Evolutionary conservation across 2,113 vertebrate genomes (phyloP), one percentile per base, ranked within the genome.

Genomic region (Rhinopomastus cyanomelas): DNA sequence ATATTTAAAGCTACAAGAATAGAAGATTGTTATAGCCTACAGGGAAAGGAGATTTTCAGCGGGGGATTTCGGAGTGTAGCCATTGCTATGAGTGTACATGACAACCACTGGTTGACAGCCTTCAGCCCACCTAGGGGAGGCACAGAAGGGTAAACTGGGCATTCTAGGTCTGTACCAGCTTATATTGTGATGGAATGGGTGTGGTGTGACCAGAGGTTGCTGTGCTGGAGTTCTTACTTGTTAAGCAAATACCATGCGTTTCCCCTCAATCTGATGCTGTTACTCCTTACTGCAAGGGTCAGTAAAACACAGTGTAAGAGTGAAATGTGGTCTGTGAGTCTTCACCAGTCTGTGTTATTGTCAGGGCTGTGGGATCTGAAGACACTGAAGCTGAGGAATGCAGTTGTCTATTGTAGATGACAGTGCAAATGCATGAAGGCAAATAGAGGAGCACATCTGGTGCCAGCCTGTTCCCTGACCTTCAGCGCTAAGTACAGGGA

Each of bases 1-100:
- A 4, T 2, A 0, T 9, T 11, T 18, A 9, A 37, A 25, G 3
- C 32, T 27, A 11, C 2, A 6, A 25, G 9, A 12, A 16, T 5
- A 7, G n/a, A n/a, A n/a, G n/a, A n/a, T n/a, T n/a, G n/a, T n/a
- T n/a, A n/a, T n/a, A n/a, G n/a, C n/a, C 39, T 6, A 5, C 1
- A 5, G 3, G 9, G 22, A 23, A 53, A 53, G 57, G 22, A 12
- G 37, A 7, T 34, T 52, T 27, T n/a, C 19, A 4, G 4, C 6
- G 9, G 3, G 15, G 13, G 12, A 23, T 4, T 32, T 55, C 19
- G 13, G 23, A 57, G 22, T 5, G 67, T 53, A 67, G 13, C 25
- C 46, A n/a, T 48, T 48, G 34, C 22, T 59, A 16, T 12, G 77
- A 16, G 7, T 7, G 30, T 21, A 4, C 2, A 0, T 29, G 42